Evolutionary conservation across 2,888 invertebrate species (phyloP).

Genomic region (Tetanocera ferruginea): DNA sequence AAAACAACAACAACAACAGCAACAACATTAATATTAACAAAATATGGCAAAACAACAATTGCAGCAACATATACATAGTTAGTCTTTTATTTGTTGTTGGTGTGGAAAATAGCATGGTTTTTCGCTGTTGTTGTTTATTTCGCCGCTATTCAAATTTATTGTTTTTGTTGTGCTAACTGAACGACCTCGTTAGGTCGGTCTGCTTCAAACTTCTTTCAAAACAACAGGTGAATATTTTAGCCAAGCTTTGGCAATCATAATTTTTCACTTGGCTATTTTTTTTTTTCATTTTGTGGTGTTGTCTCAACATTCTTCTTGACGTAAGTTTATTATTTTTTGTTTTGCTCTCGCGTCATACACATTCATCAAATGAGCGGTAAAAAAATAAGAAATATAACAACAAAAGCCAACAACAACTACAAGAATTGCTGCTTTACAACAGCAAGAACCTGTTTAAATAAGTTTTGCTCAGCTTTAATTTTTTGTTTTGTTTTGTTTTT

Average conservation of each 20-base stretch:
- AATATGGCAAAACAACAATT: constrained; percentile 3
- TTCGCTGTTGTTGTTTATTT: not conserved
- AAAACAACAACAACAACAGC: constrained; percentile 10
- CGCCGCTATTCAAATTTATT: not conserved
- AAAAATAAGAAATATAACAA: not conserved
- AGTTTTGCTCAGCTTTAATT: not conserved
- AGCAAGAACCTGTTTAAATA: constrained; percentile 15
- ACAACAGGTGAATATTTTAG: constrained; percentile 3
- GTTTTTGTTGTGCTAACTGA: not conserved
- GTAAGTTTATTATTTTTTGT: not conserved
- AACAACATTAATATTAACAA: not conserved
- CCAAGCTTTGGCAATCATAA: constrained; percentile 10
- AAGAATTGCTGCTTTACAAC: not conserved
- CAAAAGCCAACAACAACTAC: not conserved
- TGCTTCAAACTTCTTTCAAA: not conserved
- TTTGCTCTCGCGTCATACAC: not conserved
- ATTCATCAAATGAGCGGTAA: not conserved
- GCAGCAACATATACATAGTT: not conserved
- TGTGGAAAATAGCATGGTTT: not conserved
- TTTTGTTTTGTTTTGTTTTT: not conserved
- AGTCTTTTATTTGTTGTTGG: not conserved
- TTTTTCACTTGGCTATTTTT: not conserved
- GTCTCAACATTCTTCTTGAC: not conserved
- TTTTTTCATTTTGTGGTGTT: not conserved
- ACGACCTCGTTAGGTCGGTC: constrained; percentile 19